A percentile compares a stretch with the other conserved stretches of the same genome.
These are phyloP conservation scores for Puntigrus tetrazona DNA, from an alignment of 2,113 vertebrate genomes.

Conservation along the genomic window DNA sequence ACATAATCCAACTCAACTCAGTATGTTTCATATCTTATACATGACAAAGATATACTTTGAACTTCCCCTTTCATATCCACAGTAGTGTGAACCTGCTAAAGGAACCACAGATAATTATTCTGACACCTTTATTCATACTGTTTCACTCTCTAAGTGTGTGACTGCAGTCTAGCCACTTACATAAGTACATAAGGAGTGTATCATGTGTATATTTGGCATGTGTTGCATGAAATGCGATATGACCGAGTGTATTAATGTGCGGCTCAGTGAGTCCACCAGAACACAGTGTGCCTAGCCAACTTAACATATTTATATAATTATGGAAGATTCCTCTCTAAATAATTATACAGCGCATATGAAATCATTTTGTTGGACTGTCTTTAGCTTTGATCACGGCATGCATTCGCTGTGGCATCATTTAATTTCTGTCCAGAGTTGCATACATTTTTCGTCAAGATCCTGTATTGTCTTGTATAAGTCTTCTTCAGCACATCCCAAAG, in stretches of 20 bases:
- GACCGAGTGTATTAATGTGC: neutral
- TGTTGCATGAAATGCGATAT: conserved; percentile 19
- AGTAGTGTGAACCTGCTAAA: neutral
- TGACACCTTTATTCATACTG: neutral
- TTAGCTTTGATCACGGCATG: no score
- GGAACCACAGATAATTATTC: neutral
- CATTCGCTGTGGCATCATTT: no score
- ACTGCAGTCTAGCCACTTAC: conserved; percentile 12
- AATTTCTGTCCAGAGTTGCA: no score
- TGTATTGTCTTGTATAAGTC: no score
- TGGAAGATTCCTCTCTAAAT: neutral
- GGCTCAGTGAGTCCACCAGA: neutral
- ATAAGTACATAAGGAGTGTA: conserved; percentile 13
- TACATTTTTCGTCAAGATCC: no score
- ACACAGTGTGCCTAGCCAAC: conserved; percentile 1
- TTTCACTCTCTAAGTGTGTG: conserved; percentile 6
- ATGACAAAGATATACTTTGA: neutral
- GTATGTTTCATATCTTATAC: no score
- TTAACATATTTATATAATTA: neutral
- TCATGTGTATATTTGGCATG: conserved; percentile 20
- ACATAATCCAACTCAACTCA: neutral
- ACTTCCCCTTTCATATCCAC: neutral
- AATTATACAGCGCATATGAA: neutral
- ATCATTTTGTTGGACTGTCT: neutral
- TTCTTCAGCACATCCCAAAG: neutral